A percentile compares a stretch with the other conserved stretches of the same genome.
These are phyloP conservation scores for Drosophila gaucha DNA, from an alignment of 2,888 invertebrate genomes.

Conservation along the genomic window DNA sequence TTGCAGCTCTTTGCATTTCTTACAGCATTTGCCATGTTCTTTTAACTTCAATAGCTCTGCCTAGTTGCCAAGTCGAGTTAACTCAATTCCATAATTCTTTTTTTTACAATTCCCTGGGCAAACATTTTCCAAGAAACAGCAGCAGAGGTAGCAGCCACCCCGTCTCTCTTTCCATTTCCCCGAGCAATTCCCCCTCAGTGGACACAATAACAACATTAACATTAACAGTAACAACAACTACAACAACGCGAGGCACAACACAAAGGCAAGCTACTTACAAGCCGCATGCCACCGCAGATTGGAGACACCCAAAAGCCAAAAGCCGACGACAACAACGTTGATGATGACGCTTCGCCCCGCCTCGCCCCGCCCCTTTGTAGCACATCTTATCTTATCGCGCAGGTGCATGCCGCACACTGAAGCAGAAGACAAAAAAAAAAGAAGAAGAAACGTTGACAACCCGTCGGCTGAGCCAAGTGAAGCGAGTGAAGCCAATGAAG, in stretches of 20 bases:
- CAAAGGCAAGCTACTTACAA: conserved; percentile 75
- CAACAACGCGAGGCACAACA: conserved; percentile 35
- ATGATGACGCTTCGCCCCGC: conserved; percentile 30
- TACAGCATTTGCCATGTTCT: conserved; percentile 13
- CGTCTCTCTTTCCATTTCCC: not conserved
- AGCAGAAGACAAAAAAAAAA: conserved; percentile 8
- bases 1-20: conserved; percentile 17
- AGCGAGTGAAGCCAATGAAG: conserved; percentile 39
- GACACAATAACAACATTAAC: conserved; percentile 59
- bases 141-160: not conserved
- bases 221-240: conserved; percentile 50
- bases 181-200: conserved; percentile 24
- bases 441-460: conserved; percentile 34
- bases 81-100: conserved; percentile 60
- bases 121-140: conserved; percentile 69
- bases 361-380: conserved; percentile 15
- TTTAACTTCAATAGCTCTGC: conserved; percentile 15
- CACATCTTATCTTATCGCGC: conserved; percentile 74
- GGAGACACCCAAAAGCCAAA: conserved; percentile 55
- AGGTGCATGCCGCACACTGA: conserved; percentile 70
- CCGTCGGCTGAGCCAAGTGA: conserved; percentile 25
- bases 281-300: conserved; percentile 70
- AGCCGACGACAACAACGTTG: conserved; percentile 32
- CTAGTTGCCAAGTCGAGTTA: conserved; percentile 21
- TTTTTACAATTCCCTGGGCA: conserved; percentile 63